These are phyloP conservation scores for Meriones unguiculatus DNA, from an alignment of 2,113 vertebrate species.

Conservation along the genomic window DNA sequence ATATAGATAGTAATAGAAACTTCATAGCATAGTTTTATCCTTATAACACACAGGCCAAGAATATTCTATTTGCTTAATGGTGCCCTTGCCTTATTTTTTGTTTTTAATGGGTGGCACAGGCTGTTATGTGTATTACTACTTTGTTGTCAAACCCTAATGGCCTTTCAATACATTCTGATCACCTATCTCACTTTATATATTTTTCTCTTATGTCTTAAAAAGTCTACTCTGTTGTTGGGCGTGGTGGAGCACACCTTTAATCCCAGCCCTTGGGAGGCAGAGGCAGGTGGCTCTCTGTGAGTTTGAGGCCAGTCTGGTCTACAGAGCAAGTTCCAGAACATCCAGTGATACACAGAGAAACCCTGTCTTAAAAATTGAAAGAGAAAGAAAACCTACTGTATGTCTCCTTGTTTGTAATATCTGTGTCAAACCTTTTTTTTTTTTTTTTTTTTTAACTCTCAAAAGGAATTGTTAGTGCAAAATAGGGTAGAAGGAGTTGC, in stretches of 20 bases:
- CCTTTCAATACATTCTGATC: not conserved
- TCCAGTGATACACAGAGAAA: no score
- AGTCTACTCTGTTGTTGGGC: not conserved
- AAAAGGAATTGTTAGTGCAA: not conserved
- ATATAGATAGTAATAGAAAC: not conserved
- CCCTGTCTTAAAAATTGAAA: not conserved
- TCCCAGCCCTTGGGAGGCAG: not conserved
- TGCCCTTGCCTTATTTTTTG: not conserved
- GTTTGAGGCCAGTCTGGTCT: not conserved
- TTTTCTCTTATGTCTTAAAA: not conserved
- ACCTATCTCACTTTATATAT: not conserved
- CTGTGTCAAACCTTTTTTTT: not conserved
- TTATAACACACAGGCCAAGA: not conserved
- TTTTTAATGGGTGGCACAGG: not conserved
- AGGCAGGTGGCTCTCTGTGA: not conserved
- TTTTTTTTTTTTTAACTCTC: not conserved
- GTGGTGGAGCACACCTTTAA: not conserved
- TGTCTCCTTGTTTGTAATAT: not conserved
- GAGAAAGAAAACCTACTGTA: not conserved
- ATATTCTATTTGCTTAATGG: not conserved
- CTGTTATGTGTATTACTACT: not conserved
- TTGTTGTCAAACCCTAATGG: not conserved
- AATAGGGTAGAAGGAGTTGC: not conserved
- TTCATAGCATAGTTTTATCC: not conserved
- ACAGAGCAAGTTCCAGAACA: not conserved